Conservation (phyloP, 2,113 vertebrate species). For the Chlorocebus sabaeus region DNA sequence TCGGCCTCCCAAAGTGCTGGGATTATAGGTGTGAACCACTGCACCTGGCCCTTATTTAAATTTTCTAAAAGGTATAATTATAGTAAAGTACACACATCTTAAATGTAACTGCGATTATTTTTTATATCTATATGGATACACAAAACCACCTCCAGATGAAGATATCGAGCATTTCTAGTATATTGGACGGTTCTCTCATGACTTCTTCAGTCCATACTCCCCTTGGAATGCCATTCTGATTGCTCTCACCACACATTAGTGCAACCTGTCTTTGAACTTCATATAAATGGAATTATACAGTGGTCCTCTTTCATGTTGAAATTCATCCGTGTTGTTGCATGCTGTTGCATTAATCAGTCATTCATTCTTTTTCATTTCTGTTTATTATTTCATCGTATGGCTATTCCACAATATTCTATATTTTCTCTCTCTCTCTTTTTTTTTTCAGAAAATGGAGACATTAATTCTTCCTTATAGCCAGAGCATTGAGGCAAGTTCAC, state of each 20-base stretch:
- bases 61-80: neutral
- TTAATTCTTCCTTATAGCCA: neutral
- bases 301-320: neutral
- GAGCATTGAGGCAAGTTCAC: neutral
- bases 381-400: neutral
- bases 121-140: neutral
- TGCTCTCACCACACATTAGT: neutral
- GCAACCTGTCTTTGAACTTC: neutral
- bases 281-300: neutral
- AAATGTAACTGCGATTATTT: neutral
- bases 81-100: neutral
- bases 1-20: too few species aligned
- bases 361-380: neutral
- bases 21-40: too few species aligned
- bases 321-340: neutral
- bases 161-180: neutral
- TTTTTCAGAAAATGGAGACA: neutral
- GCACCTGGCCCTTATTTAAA: too few species aligned
- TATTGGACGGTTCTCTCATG: neutral
- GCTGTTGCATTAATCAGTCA: neutral
- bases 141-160: neutral
- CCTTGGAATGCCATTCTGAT: neutral
- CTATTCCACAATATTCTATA: neutral
- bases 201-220: too few species aligned
- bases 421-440: neutral